phyloP scores from a whole-genome alignment of 2,113 vertebrate species.

The Sceloporus undulatus region DNA sequence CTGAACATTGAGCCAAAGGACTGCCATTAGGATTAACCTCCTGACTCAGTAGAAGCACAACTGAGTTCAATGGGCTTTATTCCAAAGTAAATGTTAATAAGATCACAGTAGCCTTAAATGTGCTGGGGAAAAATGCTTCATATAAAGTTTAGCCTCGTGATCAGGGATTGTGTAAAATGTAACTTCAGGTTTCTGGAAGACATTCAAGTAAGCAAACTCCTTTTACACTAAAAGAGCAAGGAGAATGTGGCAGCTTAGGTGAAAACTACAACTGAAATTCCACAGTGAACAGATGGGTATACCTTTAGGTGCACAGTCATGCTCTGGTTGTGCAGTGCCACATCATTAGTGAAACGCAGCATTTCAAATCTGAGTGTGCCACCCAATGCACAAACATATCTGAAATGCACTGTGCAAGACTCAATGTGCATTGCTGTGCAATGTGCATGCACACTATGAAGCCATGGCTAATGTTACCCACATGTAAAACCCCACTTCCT shows the following conservation, averaged over 20 bases:
- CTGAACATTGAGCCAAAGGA: not conserved
- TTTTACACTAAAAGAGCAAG: too few relatives aligned
- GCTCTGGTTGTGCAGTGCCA: too few relatives aligned
- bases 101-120: not conserved
- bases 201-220: not conserved
- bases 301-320: too few relatives aligned
- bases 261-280: not conserved
- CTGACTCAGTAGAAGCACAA: not conserved
- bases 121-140: not conserved
- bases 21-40: not conserved
- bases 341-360: too few relatives aligned
- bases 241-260: not conserved
- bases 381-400: too few relatives aligned
- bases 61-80: not conserved
- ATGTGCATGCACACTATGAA: too few relatives aligned
- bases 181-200: not conserved
- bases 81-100: not conserved
- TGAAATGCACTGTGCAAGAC: too few relatives aligned
- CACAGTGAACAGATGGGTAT: too few relatives aligned
- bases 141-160: not conserved
- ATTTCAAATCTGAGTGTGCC: too few relatives aligned
- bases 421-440: too few relatives aligned
- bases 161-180: not conserved
- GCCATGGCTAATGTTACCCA: too few relatives aligned
- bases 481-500: too few relatives aligned